These are phyloP conservation scores for Athripsodes cinereus DNA, from an alignment of 2,888 invertebrate genomes.

Conservation along the genomic window DNA sequence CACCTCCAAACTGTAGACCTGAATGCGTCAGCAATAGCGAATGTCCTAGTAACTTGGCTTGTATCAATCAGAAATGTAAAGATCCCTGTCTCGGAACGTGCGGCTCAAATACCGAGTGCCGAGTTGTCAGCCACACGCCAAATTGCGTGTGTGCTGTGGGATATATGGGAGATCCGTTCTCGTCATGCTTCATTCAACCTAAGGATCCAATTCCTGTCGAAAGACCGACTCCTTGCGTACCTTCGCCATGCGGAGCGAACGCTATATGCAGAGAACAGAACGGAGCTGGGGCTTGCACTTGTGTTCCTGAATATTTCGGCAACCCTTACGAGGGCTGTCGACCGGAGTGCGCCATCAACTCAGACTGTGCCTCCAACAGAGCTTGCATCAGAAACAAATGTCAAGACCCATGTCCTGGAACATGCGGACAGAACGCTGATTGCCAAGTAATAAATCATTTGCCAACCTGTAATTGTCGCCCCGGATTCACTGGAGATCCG, in stretches of 20 bases:
- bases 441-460: slow-evolving; percentile 63
- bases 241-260: slow-evolving; percentile 64
- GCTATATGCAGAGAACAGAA: slow-evolving; percentile 57
- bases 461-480: slow-evolving; percentile 61
- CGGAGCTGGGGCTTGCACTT: slow-evolving; percentile 59
- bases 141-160: slow-evolving; percentile 62
- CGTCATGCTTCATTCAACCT: slow-evolving; percentile 50
- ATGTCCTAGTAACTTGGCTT: too few species aligned
- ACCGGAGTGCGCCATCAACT: slow-evolving; percentile 66
- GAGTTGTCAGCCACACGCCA: slow-evolving; percentile 69
- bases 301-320: slow-evolving; percentile 58
- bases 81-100: slow-evolving; percentile 67
- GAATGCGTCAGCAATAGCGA: slow-evolving; percentile 72
- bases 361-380: slow-evolving; percentile 63
- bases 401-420: slow-evolving; percentile 68
- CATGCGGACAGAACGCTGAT: slow-evolving; percentile 59
- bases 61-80: too few species aligned
- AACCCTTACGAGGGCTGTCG: slow-evolving; percentile 67
- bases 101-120: slow-evolving; percentile 66
- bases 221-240: slow-evolving; percentile 56
- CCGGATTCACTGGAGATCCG: slow-evolving; percentile 68
- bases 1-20: too few species aligned
- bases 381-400: slow-evolving; percentile 70
- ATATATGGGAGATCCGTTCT: slow-evolving; percentile 71
- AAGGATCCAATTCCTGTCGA: slow-evolving; percentile 39